Conservation (phyloP, 2,113 vertebrate species). For the Halcyon malimbica region DNA sequence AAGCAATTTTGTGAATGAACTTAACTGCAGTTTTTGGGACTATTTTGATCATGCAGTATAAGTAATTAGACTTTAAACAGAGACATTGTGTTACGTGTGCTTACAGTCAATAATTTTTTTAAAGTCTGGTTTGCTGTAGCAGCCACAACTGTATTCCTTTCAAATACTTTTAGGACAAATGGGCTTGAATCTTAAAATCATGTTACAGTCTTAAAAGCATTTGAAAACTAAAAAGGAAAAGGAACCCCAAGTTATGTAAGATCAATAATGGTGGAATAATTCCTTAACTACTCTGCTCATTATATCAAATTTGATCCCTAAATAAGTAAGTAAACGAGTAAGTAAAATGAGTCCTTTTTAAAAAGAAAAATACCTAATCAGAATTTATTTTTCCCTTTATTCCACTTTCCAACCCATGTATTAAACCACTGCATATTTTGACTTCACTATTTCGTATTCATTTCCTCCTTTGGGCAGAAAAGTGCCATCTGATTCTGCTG, state of each 20-base stretch:
- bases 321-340: background rate
- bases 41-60: background rate
- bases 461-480: conserved; percentile 28
- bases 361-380: background rate
- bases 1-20: conserved; percentile 1
- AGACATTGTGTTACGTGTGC: background rate
- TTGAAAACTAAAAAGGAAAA: background rate
- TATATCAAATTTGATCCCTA: background rate
- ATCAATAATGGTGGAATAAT: background rate
- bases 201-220: conserved; percentile 34
- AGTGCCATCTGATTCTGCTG: conserved; percentile 34
- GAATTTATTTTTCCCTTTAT: background rate
- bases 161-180: background rate
- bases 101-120: background rate
- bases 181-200: conserved; percentile 2
- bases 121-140: background rate
- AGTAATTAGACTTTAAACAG: conserved; percentile 4
- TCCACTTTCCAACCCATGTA: background rate
- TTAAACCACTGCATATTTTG: background rate
- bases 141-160: conserved; percentile 7
- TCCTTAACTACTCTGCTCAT: background rate
- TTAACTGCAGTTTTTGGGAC: background rate
- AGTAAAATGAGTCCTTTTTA: background rate
- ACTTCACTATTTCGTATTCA: background rate
- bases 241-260: background rate